Conservation (phyloP, 2,888 invertebrate genomes). For the Machimus rusticus region DNA sequence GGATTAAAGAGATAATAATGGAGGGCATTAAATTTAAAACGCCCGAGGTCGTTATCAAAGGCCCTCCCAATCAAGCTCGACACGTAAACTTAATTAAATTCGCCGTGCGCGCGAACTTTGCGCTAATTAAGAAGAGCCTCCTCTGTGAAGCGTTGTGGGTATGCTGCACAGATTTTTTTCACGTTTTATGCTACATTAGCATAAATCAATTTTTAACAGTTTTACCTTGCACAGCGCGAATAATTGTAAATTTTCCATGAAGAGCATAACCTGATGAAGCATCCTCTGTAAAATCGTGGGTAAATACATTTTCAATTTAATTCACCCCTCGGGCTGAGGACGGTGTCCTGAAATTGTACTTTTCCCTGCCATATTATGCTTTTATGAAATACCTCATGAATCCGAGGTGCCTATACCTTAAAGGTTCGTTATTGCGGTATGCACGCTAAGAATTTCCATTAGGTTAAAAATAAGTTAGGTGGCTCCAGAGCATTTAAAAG, state of each 20-base stretch:
- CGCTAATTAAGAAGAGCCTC: conserved; percentile 1
- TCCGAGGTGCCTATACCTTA: neutral
- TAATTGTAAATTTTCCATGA: neutral
- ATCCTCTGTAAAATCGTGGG: neutral
- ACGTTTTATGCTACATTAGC: neutral
- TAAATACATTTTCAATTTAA: neutral
- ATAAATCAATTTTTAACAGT: conserved; percentile 4
- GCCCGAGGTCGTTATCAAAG: neutral
- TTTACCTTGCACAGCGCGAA: neutral
- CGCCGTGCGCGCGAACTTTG: neutral
- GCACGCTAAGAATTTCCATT: neutral
- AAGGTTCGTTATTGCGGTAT: neutral
- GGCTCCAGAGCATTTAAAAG: neutral
- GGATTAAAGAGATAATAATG: neutral
- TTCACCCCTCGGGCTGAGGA: neutral
- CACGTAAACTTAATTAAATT: conserved; percentile 17
- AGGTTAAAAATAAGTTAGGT: neutral
- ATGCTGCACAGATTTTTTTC: neutral
- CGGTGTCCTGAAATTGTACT: neutral
- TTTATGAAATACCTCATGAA: neutral
- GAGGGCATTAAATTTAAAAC: neutral
- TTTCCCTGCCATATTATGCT: neutral
- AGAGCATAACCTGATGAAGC: neutral
- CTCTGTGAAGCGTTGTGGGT: neutral
- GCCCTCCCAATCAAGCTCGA: neutral